These are phyloP conservation scores for Patella ulyssiponensis DNA, from an alignment of 2,888 invertebrate genomes.

Conservation along the genomic window DNA sequence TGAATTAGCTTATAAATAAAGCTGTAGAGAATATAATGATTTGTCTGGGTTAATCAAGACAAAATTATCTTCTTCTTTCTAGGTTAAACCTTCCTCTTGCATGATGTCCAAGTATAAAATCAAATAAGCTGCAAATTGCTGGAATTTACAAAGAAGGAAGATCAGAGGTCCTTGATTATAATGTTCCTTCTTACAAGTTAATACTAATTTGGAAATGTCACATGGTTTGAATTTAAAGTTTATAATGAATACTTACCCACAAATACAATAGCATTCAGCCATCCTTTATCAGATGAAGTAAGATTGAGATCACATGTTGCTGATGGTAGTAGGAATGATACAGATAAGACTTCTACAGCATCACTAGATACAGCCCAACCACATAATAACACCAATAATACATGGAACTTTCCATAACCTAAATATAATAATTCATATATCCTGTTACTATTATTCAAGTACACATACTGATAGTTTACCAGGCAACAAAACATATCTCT, in stretches of 20 bases:
- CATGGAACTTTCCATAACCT: constrained; percentile 92
- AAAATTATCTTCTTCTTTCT: too few species aligned
- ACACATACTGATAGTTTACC: neutral
- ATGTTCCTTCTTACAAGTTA: too few species aligned
- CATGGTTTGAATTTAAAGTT: neutral
- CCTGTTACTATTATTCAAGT: neutral
- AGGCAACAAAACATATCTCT: neutral
- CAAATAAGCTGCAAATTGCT: neutral
- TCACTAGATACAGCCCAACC: constrained; percentile 93
- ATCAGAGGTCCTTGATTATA: too few species aligned
- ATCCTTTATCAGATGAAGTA: constrained; percentile 87
- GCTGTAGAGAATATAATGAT: too few species aligned
- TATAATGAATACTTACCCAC: constrained; percentile 75
- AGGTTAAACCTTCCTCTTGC: too few species aligned
- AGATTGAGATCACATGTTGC: constrained; percentile 92
- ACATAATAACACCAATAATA: constrained; percentile 89
- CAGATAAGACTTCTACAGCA: constrained; percentile 91
- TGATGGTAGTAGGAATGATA: constrained; percentile 94
- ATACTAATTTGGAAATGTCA: neutral
- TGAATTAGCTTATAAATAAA: too few species aligned
- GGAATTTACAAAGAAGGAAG: too few species aligned
- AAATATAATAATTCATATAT: neutral
- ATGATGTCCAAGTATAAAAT: neutral
- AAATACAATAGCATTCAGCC: constrained; percentile 85
- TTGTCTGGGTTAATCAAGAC: too few species aligned